Conservation (phyloP, 2,888 invertebrate genomes). For the Mythimna impura region DNA sequence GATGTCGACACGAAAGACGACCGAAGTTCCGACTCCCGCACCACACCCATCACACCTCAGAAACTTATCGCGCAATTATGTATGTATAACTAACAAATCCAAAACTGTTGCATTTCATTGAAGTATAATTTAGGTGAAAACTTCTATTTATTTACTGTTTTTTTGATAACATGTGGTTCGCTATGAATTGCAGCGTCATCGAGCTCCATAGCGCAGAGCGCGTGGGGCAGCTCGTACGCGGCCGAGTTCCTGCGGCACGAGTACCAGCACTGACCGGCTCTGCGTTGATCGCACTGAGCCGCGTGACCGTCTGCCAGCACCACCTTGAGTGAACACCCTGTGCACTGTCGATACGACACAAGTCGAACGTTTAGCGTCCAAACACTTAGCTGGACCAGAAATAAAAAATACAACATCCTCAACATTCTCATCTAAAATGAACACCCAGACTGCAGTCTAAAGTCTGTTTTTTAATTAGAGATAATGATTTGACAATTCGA, state of each 20-base stretch:
- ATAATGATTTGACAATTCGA: too few relatives aligned
- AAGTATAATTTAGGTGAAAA: background rate
- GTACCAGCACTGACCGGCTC: conserved; percentile 77
- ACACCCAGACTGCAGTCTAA: background rate
- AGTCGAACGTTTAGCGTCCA: background rate
- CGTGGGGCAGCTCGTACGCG: conserved; percentile 81
- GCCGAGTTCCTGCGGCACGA: conserved; percentile 73
- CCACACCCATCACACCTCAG: conserved; percentile 69
- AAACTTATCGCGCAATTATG: conserved; percentile 76
- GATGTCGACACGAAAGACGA: conserved; percentile 71
- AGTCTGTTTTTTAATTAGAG: too few relatives aligned
- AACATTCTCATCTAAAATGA: background rate
- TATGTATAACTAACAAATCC: conserved; percentile 55
- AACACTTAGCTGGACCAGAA: background rate
- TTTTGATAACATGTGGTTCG: background rate
- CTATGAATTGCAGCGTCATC: conserved; percentile 65
- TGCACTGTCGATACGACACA: background rate
- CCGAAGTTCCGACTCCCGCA: conserved; percentile 70
- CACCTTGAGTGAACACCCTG: background rate
- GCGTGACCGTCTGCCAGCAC: background rate
- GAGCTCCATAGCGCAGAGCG: conserved; percentile 66
- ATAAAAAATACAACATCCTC: background rate
- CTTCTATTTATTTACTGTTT: too few relatives aligned
- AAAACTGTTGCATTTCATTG: background rate
- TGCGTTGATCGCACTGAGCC: background rate